These are phyloP conservation scores for Entosphenus tridentatus DNA, from an alignment of 2,113 vertebrate genomes.

Conservation along the genomic window DNA sequence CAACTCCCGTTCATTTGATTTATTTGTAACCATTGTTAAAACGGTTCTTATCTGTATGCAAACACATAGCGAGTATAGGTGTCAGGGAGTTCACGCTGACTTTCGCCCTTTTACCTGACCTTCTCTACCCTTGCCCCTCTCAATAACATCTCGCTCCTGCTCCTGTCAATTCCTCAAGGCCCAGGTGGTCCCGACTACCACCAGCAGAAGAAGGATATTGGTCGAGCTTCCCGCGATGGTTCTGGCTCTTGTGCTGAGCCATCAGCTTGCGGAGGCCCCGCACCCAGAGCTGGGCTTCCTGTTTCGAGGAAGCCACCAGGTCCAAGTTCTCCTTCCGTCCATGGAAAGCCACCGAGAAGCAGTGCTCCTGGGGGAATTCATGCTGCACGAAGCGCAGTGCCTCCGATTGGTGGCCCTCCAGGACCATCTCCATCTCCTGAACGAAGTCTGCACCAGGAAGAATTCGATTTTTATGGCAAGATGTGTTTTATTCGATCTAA, in stretches of 20 bases:
- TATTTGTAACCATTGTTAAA: too few species aligned
- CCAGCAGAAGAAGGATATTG: constrained; percentile 51
- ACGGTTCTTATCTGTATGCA: too few species aligned
- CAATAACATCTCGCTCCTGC: too few species aligned
- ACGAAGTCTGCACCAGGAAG: constrained; percentile 35
- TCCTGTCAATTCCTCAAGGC: too few species aligned
- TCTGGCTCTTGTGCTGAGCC: constrained; percentile 45
- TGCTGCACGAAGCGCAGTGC: constrained; percentile 32
- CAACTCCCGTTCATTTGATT: too few species aligned
- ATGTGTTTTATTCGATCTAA: too few species aligned
- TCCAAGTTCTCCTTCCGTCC: constrained; percentile 58
- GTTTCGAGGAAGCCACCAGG: constrained; percentile 31
- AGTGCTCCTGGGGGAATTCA: constrained; percentile 31
- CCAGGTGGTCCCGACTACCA: too few species aligned
- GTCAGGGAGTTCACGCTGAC: too few species aligned
- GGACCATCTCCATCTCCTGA: constrained; percentile 49
- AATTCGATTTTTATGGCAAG: too few species aligned
- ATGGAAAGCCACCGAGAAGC: constrained; percentile 61
- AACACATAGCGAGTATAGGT: too few species aligned
- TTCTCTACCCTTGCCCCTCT: too few species aligned
- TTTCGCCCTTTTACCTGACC: too few species aligned
- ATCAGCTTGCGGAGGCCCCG: constrained; percentile 49
- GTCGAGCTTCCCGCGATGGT: constrained; percentile 62
- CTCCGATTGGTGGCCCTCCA: constrained; percentile 60
- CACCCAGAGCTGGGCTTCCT: constrained; percentile 59